Evolutionary conservation across 1,140 invertebrate genomes (phyloP), one percentile per base, ranked within the genome.

Genomic region (Leptopilina boulardi): DNA sequence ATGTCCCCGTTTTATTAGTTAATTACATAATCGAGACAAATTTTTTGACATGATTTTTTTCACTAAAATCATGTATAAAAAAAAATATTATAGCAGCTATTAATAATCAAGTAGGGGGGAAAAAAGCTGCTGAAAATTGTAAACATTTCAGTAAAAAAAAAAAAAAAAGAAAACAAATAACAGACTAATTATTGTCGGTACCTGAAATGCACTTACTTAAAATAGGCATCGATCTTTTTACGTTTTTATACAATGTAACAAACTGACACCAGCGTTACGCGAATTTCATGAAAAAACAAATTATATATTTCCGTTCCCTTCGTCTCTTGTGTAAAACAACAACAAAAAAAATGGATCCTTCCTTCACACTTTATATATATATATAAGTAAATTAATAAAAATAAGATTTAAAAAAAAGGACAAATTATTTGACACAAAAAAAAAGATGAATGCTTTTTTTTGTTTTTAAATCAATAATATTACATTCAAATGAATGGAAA

Each of bases 231-330:
- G 23, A 66, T 66, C 59, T 66, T 66, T 66, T 66, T 66, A 66
- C 59, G 59, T 66, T 66, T n/a, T 66, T 66, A 66, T 66, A 66
- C 59, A 66, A 66, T 66, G 23, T 66, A 66, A 66, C 59, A 15
- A 21, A 66, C 56, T 66, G 56, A 66, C 23, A 30, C 13, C 59
- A 66, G 59, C 21, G 59, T 30, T 66, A 66, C 13, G 11, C 26
- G 13, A 26, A 26, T 59, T 15, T 59, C 21, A 26, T 13, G 23
- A 66, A 66, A 66, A 4, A 38, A 38, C 5, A 38, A 38, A 38
- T n/a, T n/a, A n/a, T n/a, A 23, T 0, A 6, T 66, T 66, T 51
- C 26, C 30, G n/a, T 23, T 59, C 26, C 18, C 21, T 66, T 3
- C 0, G 23, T 26, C 59, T 51, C 47, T 18, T 51, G 59, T 66